Evolutionary conservation across 2,113 vertebrate species (phyloP).

Genomic region (Sminthopsis crassicaudata): DNA sequence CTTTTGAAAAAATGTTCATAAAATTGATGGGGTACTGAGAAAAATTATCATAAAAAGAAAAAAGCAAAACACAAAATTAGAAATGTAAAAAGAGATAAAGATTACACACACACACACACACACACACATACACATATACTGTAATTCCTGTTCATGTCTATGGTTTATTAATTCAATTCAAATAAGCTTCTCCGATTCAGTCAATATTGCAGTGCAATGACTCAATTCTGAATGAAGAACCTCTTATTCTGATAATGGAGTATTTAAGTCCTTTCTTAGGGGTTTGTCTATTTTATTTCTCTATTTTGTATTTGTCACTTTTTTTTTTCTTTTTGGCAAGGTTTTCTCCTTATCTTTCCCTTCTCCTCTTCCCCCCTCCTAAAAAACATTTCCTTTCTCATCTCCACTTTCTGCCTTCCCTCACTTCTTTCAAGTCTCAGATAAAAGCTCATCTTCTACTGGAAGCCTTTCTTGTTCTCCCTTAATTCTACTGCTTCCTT

Average conservation of each 20-base stretch:
- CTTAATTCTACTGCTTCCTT: not conserved
- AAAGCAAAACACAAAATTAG: not conserved
- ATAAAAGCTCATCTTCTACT: not conserved
- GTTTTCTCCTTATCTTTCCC: not conserved
- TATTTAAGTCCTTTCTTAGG: not conserved
- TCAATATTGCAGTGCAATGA: not conserved
- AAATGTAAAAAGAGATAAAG: not conserved
- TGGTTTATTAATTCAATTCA: not conserved
- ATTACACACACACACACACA: not conserved
- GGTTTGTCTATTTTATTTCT: not conserved
- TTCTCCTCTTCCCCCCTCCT: too few relatives aligned
- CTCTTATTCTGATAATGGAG: not conserved
- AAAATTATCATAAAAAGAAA: not conserved
- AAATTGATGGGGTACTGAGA: not conserved
- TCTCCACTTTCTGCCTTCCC: not conserved
- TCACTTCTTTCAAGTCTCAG: not conserved
- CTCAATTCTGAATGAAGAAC: not conserved
- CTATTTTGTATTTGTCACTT: not conserved
- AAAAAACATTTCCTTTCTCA: not conserved
- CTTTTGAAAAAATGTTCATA: not conserved
- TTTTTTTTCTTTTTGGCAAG: not conserved
- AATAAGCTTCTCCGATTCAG: not conserved
- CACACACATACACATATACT: not conserved
- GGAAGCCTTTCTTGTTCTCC: not conserved
- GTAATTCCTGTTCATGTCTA: not conserved